Base-by-base conservation (phyloP, 2,888 invertebrate species). In the Pheosia gnoma region DNA sequence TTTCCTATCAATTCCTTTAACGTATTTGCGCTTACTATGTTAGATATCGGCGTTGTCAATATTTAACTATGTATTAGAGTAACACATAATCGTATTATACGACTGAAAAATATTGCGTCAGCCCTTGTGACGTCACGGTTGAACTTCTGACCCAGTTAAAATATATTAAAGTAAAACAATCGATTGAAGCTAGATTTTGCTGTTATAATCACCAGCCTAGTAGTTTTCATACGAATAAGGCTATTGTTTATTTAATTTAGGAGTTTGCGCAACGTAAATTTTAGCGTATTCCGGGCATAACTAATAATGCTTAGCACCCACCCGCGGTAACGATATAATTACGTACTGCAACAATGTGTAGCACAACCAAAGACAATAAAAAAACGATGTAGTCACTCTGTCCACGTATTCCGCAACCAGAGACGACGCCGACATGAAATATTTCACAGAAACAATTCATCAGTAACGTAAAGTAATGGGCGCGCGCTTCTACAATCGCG, bases 381-480 rank as follows among this genome's bases (percentile, higher is more conserved):
- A 25, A 25, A 25, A 25, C 25, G 25, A 25, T 25, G 25, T 25
- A 25, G 25, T 25, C 36, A 57, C 36, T 13, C 9, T 37, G 63
- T 25, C 39, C 59, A 41, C 11, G 47, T 59, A 52, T 55, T 52
- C 59, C 57, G 65, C 70, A 70, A 71, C 72, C 69, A 70, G 74
- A 58, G 67, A 55, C 60, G 39, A 6, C 57, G 61, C 65, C 57
- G 41, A n/a, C 59, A 68, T 68, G 41, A 67, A 63, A 67, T 77
- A 72, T 68, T 68, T 71, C 71, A 74, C 70, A 78, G 61, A 73
- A 71, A 70, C 66, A 75, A 69, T 67, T 75, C 67, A 68, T 68
- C 61, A 63, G 59, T 65, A 69, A 70, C 62, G 68, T 68, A 59
- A 70, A 68, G 60, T 68, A 69, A 68, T 73, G 66, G 47, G 59